Evolutionary conservation across 2,113 vertebrate genomes (phyloP).

Genomic region (Cacatua alba): DNA sequence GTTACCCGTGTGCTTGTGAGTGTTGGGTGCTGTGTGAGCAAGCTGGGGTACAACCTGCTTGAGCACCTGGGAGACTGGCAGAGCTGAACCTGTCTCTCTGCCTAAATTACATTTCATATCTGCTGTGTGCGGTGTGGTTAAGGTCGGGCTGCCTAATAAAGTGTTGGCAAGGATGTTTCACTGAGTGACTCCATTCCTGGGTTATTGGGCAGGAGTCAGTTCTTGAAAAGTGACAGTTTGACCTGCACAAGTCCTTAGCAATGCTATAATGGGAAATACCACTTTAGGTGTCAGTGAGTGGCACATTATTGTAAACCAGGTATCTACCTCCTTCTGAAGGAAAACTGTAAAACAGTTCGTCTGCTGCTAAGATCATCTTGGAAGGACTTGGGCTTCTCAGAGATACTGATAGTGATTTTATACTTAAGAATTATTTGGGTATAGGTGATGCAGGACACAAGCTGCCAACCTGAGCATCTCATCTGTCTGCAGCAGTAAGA

Average conservation of each 20-base stretch:
- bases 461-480: background rate
- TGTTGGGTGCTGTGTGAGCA: accelerated
- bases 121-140: background rate
- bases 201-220: background rate
- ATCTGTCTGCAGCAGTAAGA: background rate
- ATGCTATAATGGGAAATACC: background rate
- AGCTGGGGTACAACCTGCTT: background rate
- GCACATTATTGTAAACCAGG: background rate
- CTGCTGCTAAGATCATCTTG: background rate
- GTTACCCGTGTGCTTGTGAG: background rate
- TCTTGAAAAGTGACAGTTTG: background rate
- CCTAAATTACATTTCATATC: background rate
- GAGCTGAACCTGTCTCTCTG: background rate
- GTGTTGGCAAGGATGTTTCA: background rate
- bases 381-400: background rate
- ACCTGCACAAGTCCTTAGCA: background rate
- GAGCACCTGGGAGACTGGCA: background rate
- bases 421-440: background rate
- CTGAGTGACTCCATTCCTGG: background rate
- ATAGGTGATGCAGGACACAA: background rate
- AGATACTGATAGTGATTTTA: background rate
- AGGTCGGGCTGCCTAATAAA: background rate
- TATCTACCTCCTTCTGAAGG: background rate
- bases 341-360: background rate
- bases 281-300: background rate